Evolutionary conservation across 2,797 vertebrate species (phyloP).

Genomic region (Halcyon smyrnensis): DNA sequence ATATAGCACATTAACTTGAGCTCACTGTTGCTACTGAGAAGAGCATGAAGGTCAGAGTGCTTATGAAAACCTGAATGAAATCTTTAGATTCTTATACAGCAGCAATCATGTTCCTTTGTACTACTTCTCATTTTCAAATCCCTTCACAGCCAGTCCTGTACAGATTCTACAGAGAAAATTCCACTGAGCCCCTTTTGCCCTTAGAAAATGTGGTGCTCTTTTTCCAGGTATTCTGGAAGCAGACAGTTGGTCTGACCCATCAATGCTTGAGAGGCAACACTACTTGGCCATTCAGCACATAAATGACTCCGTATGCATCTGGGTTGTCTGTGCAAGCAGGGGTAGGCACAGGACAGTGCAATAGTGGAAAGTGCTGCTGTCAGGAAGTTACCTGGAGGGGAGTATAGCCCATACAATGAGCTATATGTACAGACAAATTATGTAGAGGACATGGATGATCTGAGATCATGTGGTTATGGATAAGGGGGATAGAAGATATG

Average conservation of each 20-base stretch:
- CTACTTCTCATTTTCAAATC: background rate
- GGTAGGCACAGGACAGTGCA: accelerated
- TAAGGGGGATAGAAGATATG: background rate
- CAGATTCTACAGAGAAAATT: background rate
- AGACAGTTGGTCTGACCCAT: background rate
- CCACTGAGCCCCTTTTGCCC: background rate
- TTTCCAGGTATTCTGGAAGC: background rate
- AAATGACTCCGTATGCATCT: background rate
- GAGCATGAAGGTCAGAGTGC: background rate
- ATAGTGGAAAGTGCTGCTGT: background rate
- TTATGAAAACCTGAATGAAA: background rate
- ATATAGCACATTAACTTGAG: background rate
- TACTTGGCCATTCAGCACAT: background rate
- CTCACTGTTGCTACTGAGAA: background rate
- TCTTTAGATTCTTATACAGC: background rate
- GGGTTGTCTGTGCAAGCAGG: background rate
- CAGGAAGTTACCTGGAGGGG: background rate
- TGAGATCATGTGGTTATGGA: background rate
- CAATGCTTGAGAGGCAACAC: background rate
- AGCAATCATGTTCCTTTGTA: background rate
- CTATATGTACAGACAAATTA: background rate
- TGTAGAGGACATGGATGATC: background rate
- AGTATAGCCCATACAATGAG: background rate
- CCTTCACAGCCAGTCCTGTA: background rate
- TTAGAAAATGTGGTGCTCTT: background rate